Percentiles rank a stretch among this genome's conserved stretches.
Conservation (phyloP, 2,113 vertebrate species). For the Xyliphius kryptos region DNA sequence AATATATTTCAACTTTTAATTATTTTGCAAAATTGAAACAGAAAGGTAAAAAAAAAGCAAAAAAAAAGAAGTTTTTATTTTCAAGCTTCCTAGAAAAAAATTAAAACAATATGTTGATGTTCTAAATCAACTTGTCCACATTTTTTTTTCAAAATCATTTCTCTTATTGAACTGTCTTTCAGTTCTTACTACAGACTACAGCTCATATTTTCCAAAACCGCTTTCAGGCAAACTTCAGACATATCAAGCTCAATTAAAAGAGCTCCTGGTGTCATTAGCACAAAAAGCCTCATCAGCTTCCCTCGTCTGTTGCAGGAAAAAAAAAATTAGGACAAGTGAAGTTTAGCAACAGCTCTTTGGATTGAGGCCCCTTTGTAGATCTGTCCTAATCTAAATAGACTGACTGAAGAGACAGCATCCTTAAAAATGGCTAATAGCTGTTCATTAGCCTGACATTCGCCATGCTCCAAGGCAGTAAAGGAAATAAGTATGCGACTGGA, state of each 20-base stretch:
- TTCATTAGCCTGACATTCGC: conserved; percentile 37
- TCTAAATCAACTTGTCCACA: no score
- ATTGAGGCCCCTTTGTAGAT: conserved; percentile 5
- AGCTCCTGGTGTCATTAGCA: background rate
- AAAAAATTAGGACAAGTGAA: background rate
- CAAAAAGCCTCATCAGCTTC: background rate
- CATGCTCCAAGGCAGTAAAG: conserved; percentile 17
- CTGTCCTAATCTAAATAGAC: conserved; percentile 20
- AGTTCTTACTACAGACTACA: background rate
- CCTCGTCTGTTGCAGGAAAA: background rate
- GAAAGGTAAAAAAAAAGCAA: no score
- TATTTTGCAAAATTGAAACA: no score
- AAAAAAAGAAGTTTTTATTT: no score
- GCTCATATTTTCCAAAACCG: conserved; percentile 18
- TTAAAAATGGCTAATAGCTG: conserved; percentile 24
- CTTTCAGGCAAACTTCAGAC: conserved; percentile 9
- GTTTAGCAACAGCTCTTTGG: background rate
- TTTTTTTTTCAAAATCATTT: no score
- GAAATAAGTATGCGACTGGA: conserved; percentile 34
- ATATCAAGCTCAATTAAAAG: background rate
- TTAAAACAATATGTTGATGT: no score
- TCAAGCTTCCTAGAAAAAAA: no score
- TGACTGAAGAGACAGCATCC: conserved; percentile 10
- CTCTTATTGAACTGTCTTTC: no score
- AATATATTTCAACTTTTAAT: no score